These are phyloP conservation scores for Callyntrura guangdongensis DNA, from an alignment of 2,888 invertebrate genomes.

Conservation along the genomic window DNA sequence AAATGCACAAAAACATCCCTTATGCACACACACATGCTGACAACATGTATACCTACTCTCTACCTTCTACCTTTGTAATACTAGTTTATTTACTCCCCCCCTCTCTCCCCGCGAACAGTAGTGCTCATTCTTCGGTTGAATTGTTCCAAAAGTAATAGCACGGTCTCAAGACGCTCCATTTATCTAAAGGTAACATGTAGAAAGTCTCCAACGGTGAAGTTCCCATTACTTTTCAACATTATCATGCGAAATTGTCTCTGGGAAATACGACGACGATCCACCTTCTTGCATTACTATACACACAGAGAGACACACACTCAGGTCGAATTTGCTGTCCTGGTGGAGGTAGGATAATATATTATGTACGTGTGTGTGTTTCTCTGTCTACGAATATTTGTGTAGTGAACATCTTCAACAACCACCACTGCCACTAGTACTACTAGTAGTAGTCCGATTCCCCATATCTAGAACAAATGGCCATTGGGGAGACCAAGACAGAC, in stretches of 20 bases:
- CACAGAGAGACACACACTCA: conserved; percentile 16
- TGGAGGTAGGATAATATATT: conserved; percentile 56
- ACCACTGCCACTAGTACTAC: conserved; percentile 3
- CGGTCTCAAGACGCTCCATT: conserved; percentile 69
- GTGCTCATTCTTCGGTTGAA: conserved; percentile 43
- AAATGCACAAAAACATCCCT: too few species aligned
- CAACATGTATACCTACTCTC: too few species aligned
- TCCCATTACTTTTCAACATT: conserved; percentile 42
- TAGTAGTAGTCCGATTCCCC: conserved; percentile 18
- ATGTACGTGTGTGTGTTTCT: background rate
- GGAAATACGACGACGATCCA: conserved; percentile 29
- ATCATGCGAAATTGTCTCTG: conserved; percentile 43
- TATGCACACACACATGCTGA: background rate
- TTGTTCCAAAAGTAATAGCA: conserved; percentile 48
- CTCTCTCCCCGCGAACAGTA: background rate
- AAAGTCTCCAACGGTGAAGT: conserved; percentile 59
- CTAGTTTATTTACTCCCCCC: background rate
- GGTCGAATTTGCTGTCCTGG: conserved; percentile 34
- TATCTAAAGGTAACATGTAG: conserved; percentile 62
- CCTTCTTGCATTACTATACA: conserved; percentile 7
- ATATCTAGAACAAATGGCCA: conserved; percentile 82
- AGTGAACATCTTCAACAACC: background rate
- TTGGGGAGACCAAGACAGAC: conserved; percentile 82
- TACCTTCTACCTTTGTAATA: background rate
- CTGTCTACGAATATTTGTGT: background rate